These are phyloP conservation scores for Podabrus alpinus DNA, from an alignment of 2,888 invertebrate species.

Conservation along the genomic window DNA sequence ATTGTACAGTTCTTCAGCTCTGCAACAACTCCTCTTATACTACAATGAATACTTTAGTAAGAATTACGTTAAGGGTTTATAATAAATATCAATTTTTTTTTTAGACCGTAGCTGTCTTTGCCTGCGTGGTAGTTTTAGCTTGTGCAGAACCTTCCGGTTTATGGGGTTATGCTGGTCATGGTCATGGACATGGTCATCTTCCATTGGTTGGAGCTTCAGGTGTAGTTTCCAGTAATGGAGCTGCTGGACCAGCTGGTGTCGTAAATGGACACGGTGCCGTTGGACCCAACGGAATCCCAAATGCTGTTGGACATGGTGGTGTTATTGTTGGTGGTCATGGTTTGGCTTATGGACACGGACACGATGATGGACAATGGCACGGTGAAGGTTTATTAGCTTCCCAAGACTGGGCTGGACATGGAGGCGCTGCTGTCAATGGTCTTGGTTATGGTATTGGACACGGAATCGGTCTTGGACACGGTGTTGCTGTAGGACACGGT, in stretches of 20 bases:
- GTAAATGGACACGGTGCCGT: conserved; percentile 24
- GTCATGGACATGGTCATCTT: conserved; percentile 1
- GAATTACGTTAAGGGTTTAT: background rate
- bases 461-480: conserved; percentile 42
- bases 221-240: conserved; percentile 19
- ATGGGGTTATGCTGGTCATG: background rate
- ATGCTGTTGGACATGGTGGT: background rate
- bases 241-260: conserved; percentile 21
- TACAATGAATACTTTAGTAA: conserved; percentile 24
- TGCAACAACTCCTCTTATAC: background rate
- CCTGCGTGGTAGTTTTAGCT: conserved; percentile 12
- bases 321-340: background rate
- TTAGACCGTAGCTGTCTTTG: conserved; percentile 9
- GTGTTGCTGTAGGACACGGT: conserved; percentile 40
- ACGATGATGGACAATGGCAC: conserved; percentile 1
- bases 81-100: background rate
- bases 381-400: background rate
- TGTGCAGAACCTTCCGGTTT: conserved; percentile 11
- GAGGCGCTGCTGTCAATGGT: background rate
- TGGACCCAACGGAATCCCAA: conserved; percentile 15
- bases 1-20: conserved; percentile 6
- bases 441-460: conserved; percentile 12
- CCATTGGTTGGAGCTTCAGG: conserved; percentile 20
- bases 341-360: background rate
- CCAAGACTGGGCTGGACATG: conserved; percentile 11